phyloP scores from a whole-genome alignment of 2,888 invertebrate genomes.

The Caprella mutica region DNA sequence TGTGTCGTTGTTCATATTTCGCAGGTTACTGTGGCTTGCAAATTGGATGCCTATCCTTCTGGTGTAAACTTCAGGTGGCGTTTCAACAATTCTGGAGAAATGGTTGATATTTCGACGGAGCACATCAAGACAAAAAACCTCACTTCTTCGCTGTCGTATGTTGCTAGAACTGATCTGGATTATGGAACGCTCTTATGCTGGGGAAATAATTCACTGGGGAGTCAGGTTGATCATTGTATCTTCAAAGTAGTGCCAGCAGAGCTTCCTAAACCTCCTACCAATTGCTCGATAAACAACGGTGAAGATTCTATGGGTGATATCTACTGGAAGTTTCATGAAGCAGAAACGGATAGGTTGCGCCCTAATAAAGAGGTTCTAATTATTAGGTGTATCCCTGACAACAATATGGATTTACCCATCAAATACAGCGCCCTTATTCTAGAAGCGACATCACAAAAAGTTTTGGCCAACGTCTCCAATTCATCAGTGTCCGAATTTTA shows the following conservation, averaged over 20 bases:
- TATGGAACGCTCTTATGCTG: slow-evolving; percentile 79
- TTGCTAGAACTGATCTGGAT: slow-evolving; percentile 44
- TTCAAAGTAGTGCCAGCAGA: slow-evolving; percentile 67
- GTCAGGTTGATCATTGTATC: slow-evolving; percentile 72
- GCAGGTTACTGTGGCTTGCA: slow-evolving; percentile 20
- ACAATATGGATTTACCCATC: slow-evolving; percentile 24
- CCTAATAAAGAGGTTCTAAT: neutral
- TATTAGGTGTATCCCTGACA: slow-evolving; percentile 20
- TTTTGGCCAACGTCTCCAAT: slow-evolving; percentile 23
- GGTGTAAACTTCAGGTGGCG: slow-evolving; percentile 27
- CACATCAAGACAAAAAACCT: slow-evolving; percentile 20
- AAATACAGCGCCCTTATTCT: slow-evolving; percentile 22
- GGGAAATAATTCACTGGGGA: slow-evolving; percentile 70
- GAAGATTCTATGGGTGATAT: too few relatives aligned
- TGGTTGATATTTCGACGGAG: slow-evolving; percentile 25
- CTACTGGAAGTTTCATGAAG: too few relatives aligned
- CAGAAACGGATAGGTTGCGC: too few relatives aligned
- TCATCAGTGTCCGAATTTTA: slow-evolving; percentile 18
- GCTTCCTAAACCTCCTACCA: slow-evolving; percentile 19
- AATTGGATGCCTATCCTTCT: slow-evolving; percentile 28
- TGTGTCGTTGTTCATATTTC: too few relatives aligned
- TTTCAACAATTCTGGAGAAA: slow-evolving; percentile 33
- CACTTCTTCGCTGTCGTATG: slow-evolving; percentile 24
- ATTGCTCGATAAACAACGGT: slow-evolving; percentile 23
- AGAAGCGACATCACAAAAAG: slow-evolving; percentile 15